Conservation (phyloP, 2,797 vertebrate species). For the Sorex maritimensis region DNA sequence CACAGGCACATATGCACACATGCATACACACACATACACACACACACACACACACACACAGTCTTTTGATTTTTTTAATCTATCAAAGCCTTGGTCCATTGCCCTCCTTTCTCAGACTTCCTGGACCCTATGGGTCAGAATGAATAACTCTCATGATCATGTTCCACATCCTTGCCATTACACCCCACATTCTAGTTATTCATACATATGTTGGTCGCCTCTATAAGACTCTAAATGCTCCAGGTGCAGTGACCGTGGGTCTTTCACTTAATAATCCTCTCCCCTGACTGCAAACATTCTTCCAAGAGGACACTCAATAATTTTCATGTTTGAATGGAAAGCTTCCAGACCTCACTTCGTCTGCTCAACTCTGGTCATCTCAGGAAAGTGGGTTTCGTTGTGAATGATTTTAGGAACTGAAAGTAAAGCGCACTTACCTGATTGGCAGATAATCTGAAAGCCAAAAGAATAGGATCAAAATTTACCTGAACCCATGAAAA, state of each 20-base stretch:
- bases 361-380: neutral
- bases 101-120: neutral
- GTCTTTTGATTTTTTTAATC: neutral
- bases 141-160: neutral
- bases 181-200: accelerated
- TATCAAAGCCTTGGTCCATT: neutral
- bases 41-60: neutral
- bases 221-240: neutral
- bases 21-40: neutral
- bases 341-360: neutral
- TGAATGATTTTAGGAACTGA: neutral
- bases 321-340: neutral
- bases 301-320: neutral
- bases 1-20: too few species aligned
- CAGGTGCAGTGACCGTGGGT: neutral
- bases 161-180: accelerated
- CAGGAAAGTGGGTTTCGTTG: neutral
- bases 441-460: neutral
- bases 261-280: neutral
- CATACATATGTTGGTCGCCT: accelerated
- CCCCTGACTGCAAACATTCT: neutral
- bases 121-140: neutral
- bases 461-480: too few species aligned
- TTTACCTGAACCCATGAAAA: neutral
- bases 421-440: neutral